A percentile compares a stretch with the other conserved stretches of the same genome.
phyloP scores from a whole-genome alignment of 2,797 vertebrate species.

The Peromyscus nudipes region DNA sequence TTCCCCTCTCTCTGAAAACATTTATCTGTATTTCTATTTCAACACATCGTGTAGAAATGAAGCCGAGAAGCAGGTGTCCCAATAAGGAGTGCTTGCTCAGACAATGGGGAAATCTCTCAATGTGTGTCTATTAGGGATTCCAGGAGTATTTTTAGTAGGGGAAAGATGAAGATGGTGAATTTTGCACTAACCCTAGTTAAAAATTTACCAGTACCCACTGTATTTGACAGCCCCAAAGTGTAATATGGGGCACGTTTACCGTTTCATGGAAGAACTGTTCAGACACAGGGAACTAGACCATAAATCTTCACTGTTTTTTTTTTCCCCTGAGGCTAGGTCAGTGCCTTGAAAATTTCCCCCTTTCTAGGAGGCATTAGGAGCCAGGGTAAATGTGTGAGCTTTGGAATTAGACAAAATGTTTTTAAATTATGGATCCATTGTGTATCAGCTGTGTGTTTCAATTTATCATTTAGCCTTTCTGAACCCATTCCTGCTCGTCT shows the following conservation, averaged over 20 bases:
- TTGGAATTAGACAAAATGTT: slow-evolving; percentile 29
- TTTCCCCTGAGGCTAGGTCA: not conserved
- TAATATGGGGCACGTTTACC: not conserved
- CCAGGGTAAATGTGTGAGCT: not conserved
- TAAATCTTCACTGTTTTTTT: not conserved
- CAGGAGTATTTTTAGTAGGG: not conserved
- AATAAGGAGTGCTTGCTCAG: not conserved
- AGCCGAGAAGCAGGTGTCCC: not conserved
- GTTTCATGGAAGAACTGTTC: slow-evolving; percentile 50
- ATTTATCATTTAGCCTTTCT: not conserved
- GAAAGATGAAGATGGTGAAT: not conserved
- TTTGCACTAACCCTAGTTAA: not conserved
- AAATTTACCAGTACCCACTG: not conserved
- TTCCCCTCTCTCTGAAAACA: not conserved
- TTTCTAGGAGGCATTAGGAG: slow-evolving; percentile 10
- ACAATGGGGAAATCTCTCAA: not conserved
- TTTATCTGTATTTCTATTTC: not conserved
- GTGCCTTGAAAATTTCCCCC: not conserved
- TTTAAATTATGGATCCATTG: slow-evolving; percentile 27
- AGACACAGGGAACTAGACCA: not conserved
- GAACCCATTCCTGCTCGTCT: not conserved
- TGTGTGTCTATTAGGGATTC: not conserved
- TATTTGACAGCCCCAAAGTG: not conserved
- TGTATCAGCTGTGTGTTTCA: not conserved
- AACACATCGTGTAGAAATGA: not conserved